phyloP scores from a whole-genome alignment of 37 sponge, comb jelly and placozoan genomes.

The Mnemiopsis leidyi region DNA sequence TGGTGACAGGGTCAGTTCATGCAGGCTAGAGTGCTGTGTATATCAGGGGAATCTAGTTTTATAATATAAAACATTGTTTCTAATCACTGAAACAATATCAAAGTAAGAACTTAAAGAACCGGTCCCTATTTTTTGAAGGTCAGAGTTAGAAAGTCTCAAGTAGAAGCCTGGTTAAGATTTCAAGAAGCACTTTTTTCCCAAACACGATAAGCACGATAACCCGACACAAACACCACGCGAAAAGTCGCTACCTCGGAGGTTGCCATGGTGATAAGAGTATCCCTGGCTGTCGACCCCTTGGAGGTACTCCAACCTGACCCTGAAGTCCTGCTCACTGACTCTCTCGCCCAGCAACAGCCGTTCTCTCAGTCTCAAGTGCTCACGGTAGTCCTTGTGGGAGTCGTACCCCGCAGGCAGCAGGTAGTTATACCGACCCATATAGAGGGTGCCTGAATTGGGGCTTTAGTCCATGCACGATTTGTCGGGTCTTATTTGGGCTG shows the following conservation, averaged over 20 bases:
- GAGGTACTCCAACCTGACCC: not conserved
- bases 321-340: not conserved
- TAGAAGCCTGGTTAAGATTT: too few species aligned
- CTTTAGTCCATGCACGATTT: too few species aligned
- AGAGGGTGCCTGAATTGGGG: not conserved
- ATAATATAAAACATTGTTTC: too few species aligned
- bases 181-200: too few species aligned
- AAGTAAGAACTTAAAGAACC: too few species aligned
- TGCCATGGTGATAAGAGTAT: constrained; percentile 29
- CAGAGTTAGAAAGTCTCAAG: too few species aligned
- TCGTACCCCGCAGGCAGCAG: not conserved
- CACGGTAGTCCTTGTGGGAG: not conserved
- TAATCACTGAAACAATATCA: too few species aligned
- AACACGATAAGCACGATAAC: too few species aligned
- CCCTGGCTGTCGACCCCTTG: constrained; percentile 12
- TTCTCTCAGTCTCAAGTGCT: not conserved
- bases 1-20: not conserved
- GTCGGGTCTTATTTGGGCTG: too few species aligned
- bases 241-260: not conserved
- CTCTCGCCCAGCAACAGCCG: not conserved
- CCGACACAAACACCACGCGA: not conserved
- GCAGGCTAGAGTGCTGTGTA: too few species aligned
- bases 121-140: too few species aligned
- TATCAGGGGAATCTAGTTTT: too few species aligned
- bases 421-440: not conserved